Evolutionary conservation across 2,888 invertebrate species (phyloP), one percentile per base, ranked within the genome.

Genomic region (Pyrrhia umbra): DNA sequence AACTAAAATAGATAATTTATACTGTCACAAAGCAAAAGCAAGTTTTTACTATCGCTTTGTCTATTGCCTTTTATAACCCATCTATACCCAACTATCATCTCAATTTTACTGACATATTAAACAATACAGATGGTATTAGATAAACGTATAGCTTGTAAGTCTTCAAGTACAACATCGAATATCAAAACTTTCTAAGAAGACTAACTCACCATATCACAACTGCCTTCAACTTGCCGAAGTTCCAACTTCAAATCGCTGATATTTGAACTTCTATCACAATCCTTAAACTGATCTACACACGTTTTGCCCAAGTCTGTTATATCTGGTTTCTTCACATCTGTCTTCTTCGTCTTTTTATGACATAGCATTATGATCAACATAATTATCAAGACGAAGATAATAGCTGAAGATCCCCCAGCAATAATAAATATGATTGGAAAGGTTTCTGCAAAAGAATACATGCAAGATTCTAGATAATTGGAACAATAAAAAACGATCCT

Each of bases 211-310:
- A 96, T 96, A 86, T 97, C 97, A 89, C 97, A 97, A 79, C 96
- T 96, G 34, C 97, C 97, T 66, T 97, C 97, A 51, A 97, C 97
- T 42, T 98, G 98, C 55, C 98, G 95, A 68, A 98, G 95, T 89
- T 98, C 98, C 78, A 98, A 95, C 90, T 98, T 98, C 85, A 98
- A 95, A 90, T 98, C 98, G 77, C 98, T 98, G 80, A 98, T 98
- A 87, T 98, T 98, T 39, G 98, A 98, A 84, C 97, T 98, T 66
- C 98, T 95, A 89, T 98, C 98, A 54, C 97, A 97, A 85, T 97
- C 97, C 77, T 97, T 96, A 74, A 95, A 96, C 50, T 87, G 87
- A 37, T 92, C 91, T 0, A 85, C 86, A 37, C 89, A 89, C 0
- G 82, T 86, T 74, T 93, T 94, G 8, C 90, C 88, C 56, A 93